Base-by-base conservation (phyloP, 1,140 invertebrate genomes). In the Papilio aristodemus region DNA sequence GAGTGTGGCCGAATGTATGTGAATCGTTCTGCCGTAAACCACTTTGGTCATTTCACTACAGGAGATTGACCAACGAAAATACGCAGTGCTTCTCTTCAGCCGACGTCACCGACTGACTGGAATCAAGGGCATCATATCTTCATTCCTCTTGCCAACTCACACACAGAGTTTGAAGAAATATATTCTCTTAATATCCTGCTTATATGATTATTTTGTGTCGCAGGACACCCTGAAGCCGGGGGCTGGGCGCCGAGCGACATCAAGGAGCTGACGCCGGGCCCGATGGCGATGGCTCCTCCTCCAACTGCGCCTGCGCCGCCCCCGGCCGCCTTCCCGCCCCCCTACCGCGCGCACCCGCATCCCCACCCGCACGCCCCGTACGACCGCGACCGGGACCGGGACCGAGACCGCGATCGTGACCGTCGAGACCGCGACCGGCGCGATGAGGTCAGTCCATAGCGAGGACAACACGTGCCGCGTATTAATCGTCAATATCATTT, bases 221-320 rank as follows among this genome's bases (percentile, higher is more conserved):
- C 70, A 89, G 86, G 84, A 46, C 85, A 84, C 38, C 72, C 81
- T 1, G 92, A 85, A 64, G 78, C 72, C 67, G 74, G 89, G 76
- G 91, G 87, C 25, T 95, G 94, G 94, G 89, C 92, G 41, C 94
- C 94, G 10, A 80, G 75, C 8, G 94, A 94, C 69, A 94, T 94
- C 39, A 95, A 95, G 82, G 92, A 94, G 71, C 79, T 95, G 32
- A 94, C 94, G 0, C 92, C 93, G 0, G 93, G 92, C 0, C 93
- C 91, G 6, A 83, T 89, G 82, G 86, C 67, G 71, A 83, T 67
- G 82, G 84, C 80, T 8, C 87, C 38, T 50, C 76, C 81, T 37
- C 80, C 83, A 69, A 74, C 80, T 39, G 83, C 74, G 70, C 78
- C 81, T 5, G 73, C 59, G n/a, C 80, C 84, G 36, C 74, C 82